A percentile compares a stretch with the other conserved stretches of the same genome.
phyloP scores from a whole-genome alignment of 2,888 invertebrate genomes.

The Oithona nana region DNA sequence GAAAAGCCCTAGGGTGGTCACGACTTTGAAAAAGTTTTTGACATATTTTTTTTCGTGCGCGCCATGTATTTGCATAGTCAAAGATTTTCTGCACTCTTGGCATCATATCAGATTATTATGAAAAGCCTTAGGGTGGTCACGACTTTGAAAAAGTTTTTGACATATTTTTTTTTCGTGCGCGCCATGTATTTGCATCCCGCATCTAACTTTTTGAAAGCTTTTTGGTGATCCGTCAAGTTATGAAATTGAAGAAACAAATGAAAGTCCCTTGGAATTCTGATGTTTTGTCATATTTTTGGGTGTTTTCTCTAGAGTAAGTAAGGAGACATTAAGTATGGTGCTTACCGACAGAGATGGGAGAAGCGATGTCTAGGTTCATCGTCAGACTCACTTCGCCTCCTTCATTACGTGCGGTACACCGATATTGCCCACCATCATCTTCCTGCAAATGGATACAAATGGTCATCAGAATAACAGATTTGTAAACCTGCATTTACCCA shows the following conservation, averaged over 20 bases:
- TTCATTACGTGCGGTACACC: slow-evolving; percentile 13
- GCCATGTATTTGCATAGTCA: too few relatives aligned
- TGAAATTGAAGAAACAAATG: too few relatives aligned
- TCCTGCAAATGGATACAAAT: slow-evolving; percentile 20
- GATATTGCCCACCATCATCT: slow-evolving; percentile 20
- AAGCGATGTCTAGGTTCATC: slow-evolving; percentile 5
- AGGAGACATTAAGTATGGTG: not conserved
- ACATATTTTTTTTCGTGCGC: too few relatives aligned
- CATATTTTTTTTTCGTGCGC: too few relatives aligned
- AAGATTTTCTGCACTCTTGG: too few relatives aligned
- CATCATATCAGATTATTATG: not conserved
- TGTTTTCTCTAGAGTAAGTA: too few relatives aligned
- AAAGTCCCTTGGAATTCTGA: too few relatives aligned
- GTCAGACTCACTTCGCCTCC: slow-evolving; percentile 7
- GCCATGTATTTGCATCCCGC: too few relatives aligned
- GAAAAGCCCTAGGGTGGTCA: not conserved
- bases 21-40: not conserved
- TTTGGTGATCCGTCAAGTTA: too few relatives aligned
- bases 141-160: not conserved
- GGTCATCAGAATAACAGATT: not conserved
- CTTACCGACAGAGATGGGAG: not conserved
- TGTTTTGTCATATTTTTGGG: too few relatives aligned
- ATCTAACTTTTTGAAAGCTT: too few relatives aligned
- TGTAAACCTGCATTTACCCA: too few relatives aligned
- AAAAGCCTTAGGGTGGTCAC: not conserved